Evolutionary conservation across 2,113 vertebrate genomes (phyloP), one percentile per base, ranked within the genome.

Genomic region (Platichthys stellatus): DNA sequence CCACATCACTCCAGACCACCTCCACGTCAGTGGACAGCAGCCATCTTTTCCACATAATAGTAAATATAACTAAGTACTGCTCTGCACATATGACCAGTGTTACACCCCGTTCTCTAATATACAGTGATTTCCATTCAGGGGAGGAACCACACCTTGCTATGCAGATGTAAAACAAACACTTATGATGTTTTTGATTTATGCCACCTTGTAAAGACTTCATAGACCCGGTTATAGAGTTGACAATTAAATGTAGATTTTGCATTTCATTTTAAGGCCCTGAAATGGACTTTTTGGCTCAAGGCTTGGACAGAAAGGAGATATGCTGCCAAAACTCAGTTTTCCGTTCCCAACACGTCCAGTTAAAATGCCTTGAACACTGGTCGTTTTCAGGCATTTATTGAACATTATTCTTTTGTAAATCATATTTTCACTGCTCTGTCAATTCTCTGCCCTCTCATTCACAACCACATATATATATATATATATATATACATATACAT

Each of bases 111-210:
- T 66, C 71, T 63, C 51, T 45, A 13, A 49, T 35, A 69, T 47
- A 7, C 2, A 61, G 8, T 60, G 45, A 51, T 62, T 80, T 74
- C 49, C 72, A 43, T 63, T 64, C 69, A 35, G 69, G 43, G 31
- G 65, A 63, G 58, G 51, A 72, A 20, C 31, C 72, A 71, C 31
- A 26, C 21, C 4, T 79, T 28, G 38, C 78, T 65, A 78, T 80
- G 83, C 85, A 83, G 71, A 74, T 84, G 6, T 38, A 56, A 59
- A 58, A 80, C 26, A 1, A 58, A 17, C 58, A n/a, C 26, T 28
- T 58, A 63, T 40, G 51, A 43, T 13, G 0, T 13, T 72, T 72
- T 26, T 72, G 64, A 85, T 82, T 81, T 47, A 72, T 49, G 58
- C 45, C 62, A 45, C 28, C 45, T 64, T 17, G 1, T 72, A 67